Conservation (phyloP, 2,797 vertebrate genomes). For the Phalloptychus januarius region DNA sequence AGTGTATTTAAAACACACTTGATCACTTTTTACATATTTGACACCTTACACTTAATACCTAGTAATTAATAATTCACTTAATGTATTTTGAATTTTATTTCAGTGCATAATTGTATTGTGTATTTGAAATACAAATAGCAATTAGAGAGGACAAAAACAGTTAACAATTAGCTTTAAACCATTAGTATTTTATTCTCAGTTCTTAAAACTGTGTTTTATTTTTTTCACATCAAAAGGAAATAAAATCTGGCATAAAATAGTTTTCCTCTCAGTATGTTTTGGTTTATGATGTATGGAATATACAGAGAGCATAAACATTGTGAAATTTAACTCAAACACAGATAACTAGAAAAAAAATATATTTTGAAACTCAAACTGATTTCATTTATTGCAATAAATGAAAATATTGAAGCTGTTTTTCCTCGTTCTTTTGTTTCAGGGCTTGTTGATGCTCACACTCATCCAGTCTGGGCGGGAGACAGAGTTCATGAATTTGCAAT, state of each 20-base stretch:
- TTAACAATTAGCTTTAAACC: background rate
- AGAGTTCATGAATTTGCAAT: constrained; percentile 96
- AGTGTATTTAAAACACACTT: too few relatives aligned
- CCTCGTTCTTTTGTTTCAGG: constrained; percentile 77
- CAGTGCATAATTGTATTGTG: background rate
- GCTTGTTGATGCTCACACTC: constrained; percentile 94
- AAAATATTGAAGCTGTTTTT: background rate
- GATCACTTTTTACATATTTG: too few relatives aligned
- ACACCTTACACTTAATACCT: too few relatives aligned
- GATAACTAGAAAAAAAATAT: background rate
- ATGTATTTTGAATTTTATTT: too few relatives aligned
- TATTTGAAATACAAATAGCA: background rate
- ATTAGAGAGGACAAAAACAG: background rate
- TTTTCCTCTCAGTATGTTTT: background rate
- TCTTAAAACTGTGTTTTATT: too few relatives aligned
- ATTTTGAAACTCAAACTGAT: background rate
- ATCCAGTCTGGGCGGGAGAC: constrained; percentile 97
- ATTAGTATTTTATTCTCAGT: too few relatives aligned
- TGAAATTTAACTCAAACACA: too few relatives aligned
- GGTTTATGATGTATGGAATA: too few relatives aligned
- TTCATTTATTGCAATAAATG: background rate
- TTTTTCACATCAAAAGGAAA: too few relatives aligned
- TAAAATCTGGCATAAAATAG: background rate
- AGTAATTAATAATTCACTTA: too few relatives aligned
- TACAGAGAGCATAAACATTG: background rate